Evolutionary conservation across 2,113 vertebrate genomes (phyloP).

Genomic region (Pterophyllum scalare): DNA sequence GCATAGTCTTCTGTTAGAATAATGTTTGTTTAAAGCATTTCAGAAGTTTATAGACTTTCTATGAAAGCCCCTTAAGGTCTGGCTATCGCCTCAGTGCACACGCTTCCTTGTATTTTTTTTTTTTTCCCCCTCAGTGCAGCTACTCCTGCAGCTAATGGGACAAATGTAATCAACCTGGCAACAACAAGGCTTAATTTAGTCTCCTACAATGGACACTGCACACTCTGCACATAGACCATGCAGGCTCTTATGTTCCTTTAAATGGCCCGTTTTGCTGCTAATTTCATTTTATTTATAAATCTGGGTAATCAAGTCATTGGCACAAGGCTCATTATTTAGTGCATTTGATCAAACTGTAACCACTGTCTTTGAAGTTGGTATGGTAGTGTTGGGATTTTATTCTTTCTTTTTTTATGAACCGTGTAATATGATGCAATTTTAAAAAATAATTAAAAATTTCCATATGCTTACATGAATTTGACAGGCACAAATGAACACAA

Average conservation of each 20-base stretch:
- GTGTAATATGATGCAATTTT: not conserved
- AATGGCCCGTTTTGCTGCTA: not conserved
- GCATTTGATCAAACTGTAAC: not conserved
- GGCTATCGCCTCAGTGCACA: constrained; percentile 9
- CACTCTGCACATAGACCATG: not conserved
- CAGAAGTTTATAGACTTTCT: not conserved
- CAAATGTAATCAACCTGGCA: constrained; percentile 53
- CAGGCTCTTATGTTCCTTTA: not conserved
- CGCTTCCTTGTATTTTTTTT: not conserved
- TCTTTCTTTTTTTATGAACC: too few species aligned
- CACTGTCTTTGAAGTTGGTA: not conserved
- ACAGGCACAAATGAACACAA: not conserved
- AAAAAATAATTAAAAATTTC: not conserved
- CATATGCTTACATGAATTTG: not conserved
- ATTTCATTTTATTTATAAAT: constrained; percentile 1
- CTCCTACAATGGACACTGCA: constrained; percentile 14
- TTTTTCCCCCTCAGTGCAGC: not conserved
- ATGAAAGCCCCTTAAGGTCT: constrained; percentile 41
- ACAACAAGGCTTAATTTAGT: constrained; percentile 64
- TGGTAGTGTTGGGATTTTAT: too few species aligned
- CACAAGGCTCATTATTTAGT: not conserved
- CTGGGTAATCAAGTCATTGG: constrained; percentile 3
- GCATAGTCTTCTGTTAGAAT: not conserved
- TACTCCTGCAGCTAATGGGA: constrained; percentile 30
- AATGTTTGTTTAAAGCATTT: not conserved